Conservation (phyloP, 2,113 vertebrate species). For the Nanorana parkeri region DNA sequence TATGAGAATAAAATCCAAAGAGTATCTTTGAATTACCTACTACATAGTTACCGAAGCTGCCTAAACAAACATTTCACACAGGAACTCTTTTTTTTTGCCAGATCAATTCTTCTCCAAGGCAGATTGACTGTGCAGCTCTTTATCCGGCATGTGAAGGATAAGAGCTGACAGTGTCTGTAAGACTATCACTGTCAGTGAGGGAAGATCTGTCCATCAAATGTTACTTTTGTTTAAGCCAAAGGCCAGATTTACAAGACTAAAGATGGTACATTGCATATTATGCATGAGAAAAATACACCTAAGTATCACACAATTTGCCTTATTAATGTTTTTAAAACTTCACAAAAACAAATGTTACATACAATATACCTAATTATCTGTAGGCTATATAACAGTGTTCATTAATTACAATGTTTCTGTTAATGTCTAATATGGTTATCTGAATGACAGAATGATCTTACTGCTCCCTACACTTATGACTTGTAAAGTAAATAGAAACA, state of each 20-base stretch:
- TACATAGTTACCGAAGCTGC: neutral
- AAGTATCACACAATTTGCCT: neutral
- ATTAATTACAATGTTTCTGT: neutral
- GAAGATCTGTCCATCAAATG: neutral
- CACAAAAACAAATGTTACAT: neutral
- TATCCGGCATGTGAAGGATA: conserved; percentile 31
- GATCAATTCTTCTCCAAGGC: conserved; percentile 3
- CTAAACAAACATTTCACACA: neutral
- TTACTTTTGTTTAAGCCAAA: conserved; percentile 7
- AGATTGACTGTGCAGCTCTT: conserved; percentile 10
- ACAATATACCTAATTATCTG: neutral
- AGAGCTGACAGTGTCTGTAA: conserved; percentile 16
- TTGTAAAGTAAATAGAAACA: no score
- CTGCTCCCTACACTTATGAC: no score
- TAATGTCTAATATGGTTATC: no score
- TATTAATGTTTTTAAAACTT: neutral
- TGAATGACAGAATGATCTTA: no score
- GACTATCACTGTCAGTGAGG: accelerated
- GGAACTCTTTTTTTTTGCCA: neutral
- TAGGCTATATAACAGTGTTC: neutral
- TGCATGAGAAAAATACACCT: neutral
- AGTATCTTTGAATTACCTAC: neutral
- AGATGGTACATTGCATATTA: conserved; percentile 31
- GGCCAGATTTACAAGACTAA: conserved; percentile 53
- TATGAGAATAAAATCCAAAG: no score